phyloP scores from a whole-genome alignment of 2,888 invertebrate genomes.

The Lepidocyrtinus sp. region DNA sequence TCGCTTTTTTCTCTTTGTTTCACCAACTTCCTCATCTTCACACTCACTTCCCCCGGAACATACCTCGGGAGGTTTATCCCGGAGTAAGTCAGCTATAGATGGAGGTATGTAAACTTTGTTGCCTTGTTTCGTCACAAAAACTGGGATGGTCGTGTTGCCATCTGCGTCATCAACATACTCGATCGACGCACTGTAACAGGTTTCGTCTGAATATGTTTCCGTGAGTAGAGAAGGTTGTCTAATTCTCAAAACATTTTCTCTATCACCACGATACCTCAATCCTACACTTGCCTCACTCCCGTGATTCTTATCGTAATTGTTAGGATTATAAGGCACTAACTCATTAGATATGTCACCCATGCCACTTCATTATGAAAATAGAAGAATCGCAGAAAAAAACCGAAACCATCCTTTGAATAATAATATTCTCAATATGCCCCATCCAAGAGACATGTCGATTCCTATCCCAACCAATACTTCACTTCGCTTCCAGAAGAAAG shows the following conservation, averaged over 20 bases:
- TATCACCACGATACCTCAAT: slow-evolving; percentile 31
- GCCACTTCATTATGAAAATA: not conserved
- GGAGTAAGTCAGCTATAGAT: slow-evolving; percentile 55
- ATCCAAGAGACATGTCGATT: not conserved
- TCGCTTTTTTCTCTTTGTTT: too few relatives aligned
- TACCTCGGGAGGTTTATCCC: slow-evolving; percentile 58
- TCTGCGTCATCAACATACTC: slow-evolving; percentile 48
- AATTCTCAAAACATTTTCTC: not conserved
- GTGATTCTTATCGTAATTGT: not conserved
- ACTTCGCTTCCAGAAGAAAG: not conserved
- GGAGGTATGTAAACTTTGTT: slow-evolving; percentile 58
- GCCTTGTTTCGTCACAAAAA: slow-evolving; percentile 50
- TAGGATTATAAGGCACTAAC: slow-evolving; percentile 19
- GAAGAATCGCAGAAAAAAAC: not conserved
- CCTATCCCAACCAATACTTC: not conserved
- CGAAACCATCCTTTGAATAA: not conserved
- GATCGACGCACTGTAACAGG: slow-evolving; percentile 31
- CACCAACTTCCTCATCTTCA: slow-evolving; percentile 29
- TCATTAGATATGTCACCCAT: slow-evolving; percentile 39
- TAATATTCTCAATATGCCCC: not conserved
- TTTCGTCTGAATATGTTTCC: slow-evolving; percentile 38
- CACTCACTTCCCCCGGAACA: slow-evolving; percentile 34
- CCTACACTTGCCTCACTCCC: slow-evolving; percentile 24
- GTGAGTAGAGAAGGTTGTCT: slow-evolving; percentile 18
- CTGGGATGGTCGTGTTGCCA: slow-evolving; percentile 41